phyloP scores from a whole-genome alignment of 2,888 invertebrate genomes.

The Exephanes ischioxanthus region DNA sequence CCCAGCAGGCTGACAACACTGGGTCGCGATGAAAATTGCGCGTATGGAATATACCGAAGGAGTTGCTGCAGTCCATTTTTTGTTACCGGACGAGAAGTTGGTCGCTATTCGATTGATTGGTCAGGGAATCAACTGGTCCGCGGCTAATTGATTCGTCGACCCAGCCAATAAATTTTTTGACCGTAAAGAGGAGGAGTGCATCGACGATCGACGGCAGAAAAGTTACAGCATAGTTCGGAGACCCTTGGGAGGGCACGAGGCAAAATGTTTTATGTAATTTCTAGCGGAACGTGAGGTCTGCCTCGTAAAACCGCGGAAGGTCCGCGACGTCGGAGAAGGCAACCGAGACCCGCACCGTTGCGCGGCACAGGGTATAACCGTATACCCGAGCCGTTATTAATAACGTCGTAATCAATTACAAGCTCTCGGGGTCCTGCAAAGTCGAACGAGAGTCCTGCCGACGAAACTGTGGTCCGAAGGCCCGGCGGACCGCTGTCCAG shows the following conservation, averaged over 20 bases:
- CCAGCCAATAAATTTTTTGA: not conserved
- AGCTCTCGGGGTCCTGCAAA: conserved; percentile 68
- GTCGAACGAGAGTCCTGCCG: conserved; percentile 51
- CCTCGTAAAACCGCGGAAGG: conserved; percentile 56
- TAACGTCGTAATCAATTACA: conserved; percentile 80
- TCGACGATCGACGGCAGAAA: conserved; percentile 15
- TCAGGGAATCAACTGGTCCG: too few relatives aligned
- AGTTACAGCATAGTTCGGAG: conserved; percentile 1
- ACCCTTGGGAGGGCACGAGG: not conserved
- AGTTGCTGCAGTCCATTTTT: too few relatives aligned
- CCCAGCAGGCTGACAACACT: too few relatives aligned
- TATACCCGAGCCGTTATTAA: conserved; percentile 73
- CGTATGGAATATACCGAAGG: too few relatives aligned
- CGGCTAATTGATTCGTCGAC: too few relatives aligned
- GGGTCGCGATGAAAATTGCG: too few relatives aligned
- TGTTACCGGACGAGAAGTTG: too few relatives aligned
- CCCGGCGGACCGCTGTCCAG: conserved; percentile 23
- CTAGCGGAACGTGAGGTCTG: conserved; percentile 16
- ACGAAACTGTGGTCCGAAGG: conserved; percentile 51
- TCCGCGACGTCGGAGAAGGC: conserved; percentile 48
- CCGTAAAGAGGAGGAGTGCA: not conserved
- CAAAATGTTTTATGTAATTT: conserved; percentile 44
- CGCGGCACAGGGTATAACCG: conserved; percentile 20
- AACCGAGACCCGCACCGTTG: conserved; percentile 16
- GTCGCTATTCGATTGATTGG: too few relatives aligned